Evolutionary conservation across 2,797 vertebrate species (phyloP).

Genomic region (Scolopax bukidnonensis): DNA sequence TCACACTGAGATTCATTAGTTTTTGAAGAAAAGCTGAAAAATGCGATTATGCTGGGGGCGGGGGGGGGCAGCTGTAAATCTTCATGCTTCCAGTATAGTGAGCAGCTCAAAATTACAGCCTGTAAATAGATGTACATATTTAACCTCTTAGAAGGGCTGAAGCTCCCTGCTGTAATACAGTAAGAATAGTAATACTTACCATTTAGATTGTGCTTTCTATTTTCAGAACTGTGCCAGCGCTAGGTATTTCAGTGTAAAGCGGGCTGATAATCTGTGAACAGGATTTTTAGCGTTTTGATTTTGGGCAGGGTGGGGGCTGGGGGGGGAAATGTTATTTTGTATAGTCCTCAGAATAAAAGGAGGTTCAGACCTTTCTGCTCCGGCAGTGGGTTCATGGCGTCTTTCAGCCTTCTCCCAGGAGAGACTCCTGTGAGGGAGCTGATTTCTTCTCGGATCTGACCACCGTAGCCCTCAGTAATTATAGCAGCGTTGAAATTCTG

Average conservation of each 20-base stretch:
- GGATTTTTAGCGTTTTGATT: background rate
- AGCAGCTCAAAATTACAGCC: conserved; percentile 7
- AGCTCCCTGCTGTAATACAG: conserved; percentile 27
- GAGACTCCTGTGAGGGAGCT: background rate
- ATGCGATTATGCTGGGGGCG: background rate
- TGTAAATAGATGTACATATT: conserved; percentile 20
- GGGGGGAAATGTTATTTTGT: background rate
- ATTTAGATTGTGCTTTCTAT: background rate
- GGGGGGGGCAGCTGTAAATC: background rate
- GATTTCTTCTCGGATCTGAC: conserved; percentile 45
- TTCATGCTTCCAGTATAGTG: background rate
- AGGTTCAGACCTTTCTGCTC: background rate
- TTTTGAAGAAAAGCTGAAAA: conserved; percentile 32
- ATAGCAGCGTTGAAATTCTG: conserved; percentile 53
- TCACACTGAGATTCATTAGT: background rate
- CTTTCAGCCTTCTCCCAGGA: conserved; percentile 33
- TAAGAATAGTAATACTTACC: conserved; percentile 6
- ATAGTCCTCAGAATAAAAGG: background rate
- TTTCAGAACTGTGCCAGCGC: background rate
- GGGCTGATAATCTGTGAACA: background rate
- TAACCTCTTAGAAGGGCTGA: conserved; percentile 34
- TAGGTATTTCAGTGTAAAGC: background rate
- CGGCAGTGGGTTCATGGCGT: background rate
- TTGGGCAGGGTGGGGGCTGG: accelerated
- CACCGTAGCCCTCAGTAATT: conserved; percentile 55